These are phyloP conservation scores for Archilochus colubris DNA, from an alignment of 2,113 vertebrate species.

Conservation along the genomic window DNA sequence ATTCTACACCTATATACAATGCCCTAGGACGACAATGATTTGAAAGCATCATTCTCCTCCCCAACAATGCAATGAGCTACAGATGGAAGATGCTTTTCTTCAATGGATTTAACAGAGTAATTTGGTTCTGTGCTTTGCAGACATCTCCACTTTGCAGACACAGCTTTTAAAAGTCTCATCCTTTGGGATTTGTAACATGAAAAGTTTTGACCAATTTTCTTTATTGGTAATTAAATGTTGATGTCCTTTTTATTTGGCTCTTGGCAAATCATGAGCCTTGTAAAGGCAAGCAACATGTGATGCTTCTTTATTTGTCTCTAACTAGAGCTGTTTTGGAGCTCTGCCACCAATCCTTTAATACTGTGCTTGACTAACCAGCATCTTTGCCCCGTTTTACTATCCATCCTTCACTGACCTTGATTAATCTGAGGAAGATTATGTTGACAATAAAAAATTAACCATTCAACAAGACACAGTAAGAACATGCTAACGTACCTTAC, in stretches of 20 bases:
- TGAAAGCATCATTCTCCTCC: not conserved
- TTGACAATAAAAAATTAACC: not conserved
- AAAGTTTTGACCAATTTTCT: not conserved
- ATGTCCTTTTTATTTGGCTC: not conserved
- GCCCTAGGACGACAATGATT: not conserved
- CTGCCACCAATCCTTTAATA: not conserved
- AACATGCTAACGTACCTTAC: not conserved
- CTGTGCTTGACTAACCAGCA: not conserved
- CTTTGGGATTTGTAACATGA: not conserved
- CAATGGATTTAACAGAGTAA: rapidly evolving
- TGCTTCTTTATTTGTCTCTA: not conserved
- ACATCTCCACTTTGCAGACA: not conserved
- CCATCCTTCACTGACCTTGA: not conserved
- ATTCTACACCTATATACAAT: not conserved
- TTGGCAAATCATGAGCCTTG: not conserved
- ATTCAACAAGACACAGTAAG: not conserved
- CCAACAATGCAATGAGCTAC: not conserved
- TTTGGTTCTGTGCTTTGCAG: not conserved
- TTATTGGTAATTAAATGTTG: not conserved
- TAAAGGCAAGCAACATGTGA: not conserved
- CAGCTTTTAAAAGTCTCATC: not conserved
- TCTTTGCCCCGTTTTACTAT: not conserved
- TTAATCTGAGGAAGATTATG: not conserved
- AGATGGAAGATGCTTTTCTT: not conserved
- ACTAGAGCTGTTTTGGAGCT: not conserved